Conservation (phyloP, 2,797 vertebrate species). For the Clarias fuscus region DNA sequence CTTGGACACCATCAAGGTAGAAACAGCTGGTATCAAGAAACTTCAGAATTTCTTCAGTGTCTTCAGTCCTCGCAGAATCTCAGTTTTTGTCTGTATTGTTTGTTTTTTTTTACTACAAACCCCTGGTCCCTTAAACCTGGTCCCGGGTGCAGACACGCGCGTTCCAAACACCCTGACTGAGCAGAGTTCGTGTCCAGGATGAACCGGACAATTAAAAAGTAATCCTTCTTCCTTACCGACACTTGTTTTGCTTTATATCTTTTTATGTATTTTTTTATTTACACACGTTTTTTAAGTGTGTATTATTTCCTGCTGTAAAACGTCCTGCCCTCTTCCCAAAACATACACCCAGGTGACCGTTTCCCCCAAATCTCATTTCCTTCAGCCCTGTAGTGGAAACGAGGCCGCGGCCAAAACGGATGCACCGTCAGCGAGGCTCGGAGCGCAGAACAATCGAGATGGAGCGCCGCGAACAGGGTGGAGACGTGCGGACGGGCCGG, state of each 20-base stretch:
- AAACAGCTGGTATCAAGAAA: no score
- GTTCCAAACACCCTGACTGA: background rate
- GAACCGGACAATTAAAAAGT: background rate
- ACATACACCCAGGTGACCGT: conserved; percentile 31
- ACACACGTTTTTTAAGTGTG: no score
- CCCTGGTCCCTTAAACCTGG: no score
- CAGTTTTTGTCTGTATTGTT: no score
- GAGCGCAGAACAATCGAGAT: conserved; percentile 29
- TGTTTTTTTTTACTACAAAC: background rate
- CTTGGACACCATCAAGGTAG: no score
- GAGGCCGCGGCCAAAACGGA: conserved; percentile 38
- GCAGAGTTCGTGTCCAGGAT: background rate
- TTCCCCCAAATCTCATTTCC: conserved; percentile 47
- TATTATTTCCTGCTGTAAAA: background rate
- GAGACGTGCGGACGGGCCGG: background rate
- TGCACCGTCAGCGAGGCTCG: conserved; percentile 15
- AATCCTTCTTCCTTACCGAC: no score
- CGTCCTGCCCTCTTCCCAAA: background rate
- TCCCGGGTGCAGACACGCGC: no score
- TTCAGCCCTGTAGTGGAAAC: conserved; percentile 36
- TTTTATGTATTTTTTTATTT: no score
- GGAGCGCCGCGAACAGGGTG: conserved; percentile 12
- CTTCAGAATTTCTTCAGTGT: no score
- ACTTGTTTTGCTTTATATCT: background rate
- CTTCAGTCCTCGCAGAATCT: no score